phyloP scores from a whole-genome alignment of 2,797 vertebrate genomes.

The Nasua narica region DNA sequence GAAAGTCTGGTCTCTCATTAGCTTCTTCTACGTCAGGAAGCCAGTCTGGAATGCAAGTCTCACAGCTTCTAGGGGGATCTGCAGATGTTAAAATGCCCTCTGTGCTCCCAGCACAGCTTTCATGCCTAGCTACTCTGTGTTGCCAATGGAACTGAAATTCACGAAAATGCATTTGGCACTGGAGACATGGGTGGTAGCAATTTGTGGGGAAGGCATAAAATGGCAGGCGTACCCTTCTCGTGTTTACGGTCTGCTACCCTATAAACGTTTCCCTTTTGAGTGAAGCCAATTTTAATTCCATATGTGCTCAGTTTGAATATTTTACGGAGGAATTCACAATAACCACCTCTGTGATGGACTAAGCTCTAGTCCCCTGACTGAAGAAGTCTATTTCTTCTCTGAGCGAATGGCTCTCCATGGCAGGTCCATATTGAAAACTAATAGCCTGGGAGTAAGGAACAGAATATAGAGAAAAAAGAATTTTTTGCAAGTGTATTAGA shows the following conservation, averaged over 20 bases:
- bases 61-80: neutral
- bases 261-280: constrained; percentile 26
- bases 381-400: neutral
- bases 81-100: constrained; percentile 35
- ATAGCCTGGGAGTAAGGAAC: neutral
- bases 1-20: constrained; percentile 15
- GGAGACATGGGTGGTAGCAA: constrained; percentile 24
- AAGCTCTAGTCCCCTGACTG: neutral
- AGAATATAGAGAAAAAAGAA: constrained; percentile 8
- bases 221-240: neutral
- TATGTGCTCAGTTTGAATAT: constrained; percentile 36
- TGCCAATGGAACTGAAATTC: constrained; percentile 52
- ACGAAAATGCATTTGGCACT: constrained; percentile 52
- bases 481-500: neutral
- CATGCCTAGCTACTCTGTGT: neutral
- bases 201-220: constrained; percentile 31
- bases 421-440: neutral
- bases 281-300: constrained; percentile 17
- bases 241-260: neutral
- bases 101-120: neutral
- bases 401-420: constrained; percentile 26
- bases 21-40: neutral
- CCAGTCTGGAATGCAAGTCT: neutral
- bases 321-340: constrained; percentile 57
- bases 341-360: constrained; percentile 7